Evolutionary conservation across 2,888 invertebrate species (phyloP).

Genomic region (Laspeyria flexula): DNA sequence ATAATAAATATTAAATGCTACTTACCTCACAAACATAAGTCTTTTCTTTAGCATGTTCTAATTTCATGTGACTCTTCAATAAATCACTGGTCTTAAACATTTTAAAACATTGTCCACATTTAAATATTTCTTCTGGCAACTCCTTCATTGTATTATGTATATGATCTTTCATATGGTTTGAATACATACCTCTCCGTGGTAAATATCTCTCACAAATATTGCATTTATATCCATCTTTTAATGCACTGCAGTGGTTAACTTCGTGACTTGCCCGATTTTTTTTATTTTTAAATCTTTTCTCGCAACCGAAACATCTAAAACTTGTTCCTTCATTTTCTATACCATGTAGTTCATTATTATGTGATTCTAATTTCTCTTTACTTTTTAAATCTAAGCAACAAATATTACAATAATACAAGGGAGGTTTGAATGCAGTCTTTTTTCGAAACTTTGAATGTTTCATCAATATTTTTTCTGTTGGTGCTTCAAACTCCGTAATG

Average conservation of each 20-base stretch:
- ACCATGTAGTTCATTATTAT: slow-evolving; percentile 65
- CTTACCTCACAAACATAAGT: slow-evolving; percentile 77
- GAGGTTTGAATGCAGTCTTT: slow-evolving; percentile 49
- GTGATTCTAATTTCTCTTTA: slow-evolving; percentile 48
- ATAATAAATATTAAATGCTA: no score
- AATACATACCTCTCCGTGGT: slow-evolving; percentile 63
- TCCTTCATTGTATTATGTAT: slow-evolving; percentile 54
- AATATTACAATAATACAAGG: slow-evolving; percentile 64
- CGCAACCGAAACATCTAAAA: slow-evolving; percentile 76
- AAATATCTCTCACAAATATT: slow-evolving; percentile 60
- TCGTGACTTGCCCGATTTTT: slow-evolving; percentile 67
- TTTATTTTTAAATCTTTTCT: slow-evolving; percentile 63
- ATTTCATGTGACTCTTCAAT: slow-evolving; percentile 55
- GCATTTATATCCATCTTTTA: slow-evolving; percentile 74
- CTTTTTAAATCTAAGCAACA: slow-evolving; percentile 62
- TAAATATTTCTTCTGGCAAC: slow-evolving; percentile 63
- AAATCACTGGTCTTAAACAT: slow-evolving; percentile 60
- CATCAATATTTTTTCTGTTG: slow-evolving; percentile 16
- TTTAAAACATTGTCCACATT: slow-evolving; percentile 65
- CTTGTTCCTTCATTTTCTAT: slow-evolving; percentile 56
- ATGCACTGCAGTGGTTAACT: slow-evolving; percentile 64
- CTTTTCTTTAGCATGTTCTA: slow-evolving; percentile 56
- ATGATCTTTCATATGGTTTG: slow-evolving; percentile 68
- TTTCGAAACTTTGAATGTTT: slow-evolving; percentile 40
- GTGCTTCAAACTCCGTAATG: slow-evolving; percentile 9